These are phyloP conservation scores for Hesperophylax magnus DNA, from an alignment of 1,140 invertebrate genomes.

Conservation along the genomic window DNA sequence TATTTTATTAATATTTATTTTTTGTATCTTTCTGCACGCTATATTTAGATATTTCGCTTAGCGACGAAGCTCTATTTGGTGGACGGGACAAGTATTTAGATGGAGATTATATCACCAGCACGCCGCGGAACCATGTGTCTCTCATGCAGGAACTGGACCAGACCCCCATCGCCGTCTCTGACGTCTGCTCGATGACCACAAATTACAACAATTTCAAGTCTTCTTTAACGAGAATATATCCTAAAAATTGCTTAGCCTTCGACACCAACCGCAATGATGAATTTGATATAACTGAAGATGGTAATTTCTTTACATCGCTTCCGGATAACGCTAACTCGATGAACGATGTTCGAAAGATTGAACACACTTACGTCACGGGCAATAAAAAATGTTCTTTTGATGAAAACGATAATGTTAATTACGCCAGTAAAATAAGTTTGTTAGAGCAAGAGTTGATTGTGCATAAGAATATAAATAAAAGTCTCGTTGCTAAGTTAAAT, in stretches of 20 bases:
- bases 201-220: conserved; percentile 29
- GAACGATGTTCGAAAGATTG: neutral
- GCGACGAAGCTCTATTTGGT: neutral
- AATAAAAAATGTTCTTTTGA: neutral
- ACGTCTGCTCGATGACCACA: neutral
- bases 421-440: neutral
- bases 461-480: conserved; percentile 32
- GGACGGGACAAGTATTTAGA: neutral
- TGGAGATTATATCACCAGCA: conserved; percentile 29
- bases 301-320: neutral
- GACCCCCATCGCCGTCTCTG: neutral
- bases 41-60: conserved; percentile 17
- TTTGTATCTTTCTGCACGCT: conserved; percentile 21
- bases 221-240: neutral
- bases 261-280: neutral
- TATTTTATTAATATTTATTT: conserved; percentile 23
- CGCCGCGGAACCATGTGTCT: conserved; percentile 36
- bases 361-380: conserved; percentile 16
- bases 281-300: neutral
- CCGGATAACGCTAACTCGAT: neutral
- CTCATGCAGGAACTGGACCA: conserved; percentile 37
- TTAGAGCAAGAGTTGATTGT: conserved; percentile 30
- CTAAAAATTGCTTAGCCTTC: neutral
- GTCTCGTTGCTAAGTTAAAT: conserved; percentile 23
- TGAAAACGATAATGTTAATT: neutral